Percentiles rank a stretch among this genome's conserved stretches.
Conservation (phyloP, 30 jellyfish, hydroid and myxozoan species). For the Sanderia malayensis region DNA sequence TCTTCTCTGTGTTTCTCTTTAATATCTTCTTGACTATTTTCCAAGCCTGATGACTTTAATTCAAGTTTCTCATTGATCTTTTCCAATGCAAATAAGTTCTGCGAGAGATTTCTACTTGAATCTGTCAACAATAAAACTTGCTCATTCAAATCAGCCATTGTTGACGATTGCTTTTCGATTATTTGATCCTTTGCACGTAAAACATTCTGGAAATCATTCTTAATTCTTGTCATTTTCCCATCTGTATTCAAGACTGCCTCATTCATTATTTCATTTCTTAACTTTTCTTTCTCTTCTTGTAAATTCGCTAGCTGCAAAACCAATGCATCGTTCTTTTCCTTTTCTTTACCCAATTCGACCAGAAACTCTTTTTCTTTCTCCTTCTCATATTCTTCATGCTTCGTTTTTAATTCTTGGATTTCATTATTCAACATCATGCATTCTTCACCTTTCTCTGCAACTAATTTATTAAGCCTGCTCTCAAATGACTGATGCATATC, state of each 20-base stretch:
- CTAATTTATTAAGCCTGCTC: conserved; percentile 39
- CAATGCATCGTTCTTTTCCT: conserved; percentile 1
- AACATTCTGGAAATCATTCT: conserved; percentile 27
- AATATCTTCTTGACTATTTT: background rate
- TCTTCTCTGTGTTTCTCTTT: conserved; percentile 52
- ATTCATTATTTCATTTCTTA: conserved; percentile 24
- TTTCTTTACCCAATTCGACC: background rate
- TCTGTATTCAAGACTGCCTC: conserved; percentile 34
- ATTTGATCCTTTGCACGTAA: conserved; percentile 39
- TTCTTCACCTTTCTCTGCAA: conserved; percentile 38
- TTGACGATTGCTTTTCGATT: conserved; percentile 37
- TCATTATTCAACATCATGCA: conserved; percentile 18
- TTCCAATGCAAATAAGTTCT: conserved; percentile 30
- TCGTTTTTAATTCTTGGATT: conserved; percentile 12
- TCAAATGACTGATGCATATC: conserved; percentile 60
- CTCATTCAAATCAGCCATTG: conserved; percentile 26
- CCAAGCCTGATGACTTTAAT: background rate
- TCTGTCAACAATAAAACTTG: conserved; percentile 3
- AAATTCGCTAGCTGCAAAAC: conserved; percentile 12
- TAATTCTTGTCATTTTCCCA: conserved; percentile 46
- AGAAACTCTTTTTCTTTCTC: conserved; percentile 7
- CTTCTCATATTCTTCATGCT: conserved; percentile 8
- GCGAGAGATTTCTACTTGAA: conserved; percentile 32
- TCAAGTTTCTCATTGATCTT: conserved; percentile 4
- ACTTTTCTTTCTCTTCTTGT: conserved; percentile 51